Conservation (phyloP, 2,888 invertebrate genomes). For the Leptura quadrifasciata region DNA sequence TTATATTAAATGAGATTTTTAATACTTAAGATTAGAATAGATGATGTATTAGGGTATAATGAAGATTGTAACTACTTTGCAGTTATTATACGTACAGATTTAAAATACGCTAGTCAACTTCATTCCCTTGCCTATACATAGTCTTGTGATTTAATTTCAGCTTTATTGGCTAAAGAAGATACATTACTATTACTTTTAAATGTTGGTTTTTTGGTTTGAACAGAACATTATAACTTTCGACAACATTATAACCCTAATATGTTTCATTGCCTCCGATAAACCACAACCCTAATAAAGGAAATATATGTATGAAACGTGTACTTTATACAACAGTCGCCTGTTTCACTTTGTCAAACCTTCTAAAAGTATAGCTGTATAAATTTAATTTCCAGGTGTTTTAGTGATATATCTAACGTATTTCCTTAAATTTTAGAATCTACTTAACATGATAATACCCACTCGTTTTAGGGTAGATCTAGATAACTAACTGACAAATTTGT, state of each 20-base stretch:
- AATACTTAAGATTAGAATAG: too few species aligned
- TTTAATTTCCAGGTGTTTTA: neutral
- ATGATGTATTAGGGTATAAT: too few species aligned
- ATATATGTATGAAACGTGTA: slow-evolving; percentile 40
- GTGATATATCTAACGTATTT: neutral
- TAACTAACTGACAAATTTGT: neutral
- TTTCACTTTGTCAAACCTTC: neutral
- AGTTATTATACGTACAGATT: too few species aligned
- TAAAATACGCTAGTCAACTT: too few species aligned
- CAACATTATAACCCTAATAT: slow-evolving; percentile 36
- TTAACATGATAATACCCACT: neutral
- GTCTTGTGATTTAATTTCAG: too few species aligned
- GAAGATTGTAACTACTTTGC: too few species aligned
- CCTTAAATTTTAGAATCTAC: neutral
- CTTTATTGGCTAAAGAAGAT: too few species aligned
- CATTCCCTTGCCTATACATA: too few species aligned
- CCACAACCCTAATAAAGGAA: slow-evolving; percentile 52
- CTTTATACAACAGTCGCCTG: neutral
- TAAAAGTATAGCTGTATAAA: neutral
- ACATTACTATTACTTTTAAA: too few species aligned
- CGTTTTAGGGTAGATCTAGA: neutral
- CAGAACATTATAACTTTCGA: neutral
- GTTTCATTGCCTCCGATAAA: slow-evolving; percentile 44
- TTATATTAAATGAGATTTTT: too few species aligned
- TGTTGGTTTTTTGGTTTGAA: neutral